Conservation (phyloP, 2,888 invertebrate genomes). For the Steinernema carpocapsae region DNA sequence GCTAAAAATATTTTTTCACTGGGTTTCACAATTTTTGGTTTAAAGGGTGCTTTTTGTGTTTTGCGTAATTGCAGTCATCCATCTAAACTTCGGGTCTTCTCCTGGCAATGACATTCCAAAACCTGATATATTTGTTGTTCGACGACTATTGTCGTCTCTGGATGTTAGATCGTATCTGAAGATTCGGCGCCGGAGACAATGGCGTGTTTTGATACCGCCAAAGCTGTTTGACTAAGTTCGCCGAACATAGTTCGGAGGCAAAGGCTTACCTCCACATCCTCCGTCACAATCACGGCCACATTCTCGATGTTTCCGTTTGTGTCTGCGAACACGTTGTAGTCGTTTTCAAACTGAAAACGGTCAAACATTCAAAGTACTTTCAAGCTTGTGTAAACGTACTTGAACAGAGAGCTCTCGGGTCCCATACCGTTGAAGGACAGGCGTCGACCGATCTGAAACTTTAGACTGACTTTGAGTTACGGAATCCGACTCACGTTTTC, state of each 20-base stretch:
- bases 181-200: no score
- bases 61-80: no score
- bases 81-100: no score
- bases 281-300: constrained; percentile 65
- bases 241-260: no score
- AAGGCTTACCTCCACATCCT: constrained; percentile 53
- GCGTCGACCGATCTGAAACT: constrained; percentile 47
- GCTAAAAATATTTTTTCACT: constrained; percentile 39
- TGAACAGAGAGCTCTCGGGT: constrained; percentile 60
- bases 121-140: no score
- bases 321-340: constrained; percentile 58
- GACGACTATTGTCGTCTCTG: no score
- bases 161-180: no score
- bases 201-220: no score
- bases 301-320: constrained; percentile 64
- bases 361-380: neutral
- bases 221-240: no score
- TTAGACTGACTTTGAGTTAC: neutral
- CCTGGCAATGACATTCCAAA: no score
- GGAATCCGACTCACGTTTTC: constrained; percentile 39
- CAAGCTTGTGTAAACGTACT: constrained; percentile 38
- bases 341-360: constrained; percentile 58
- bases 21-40: neutral
- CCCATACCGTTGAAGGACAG: constrained; percentile 59
- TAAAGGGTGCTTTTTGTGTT: no score